These are phyloP conservation scores for Clamator glandarius DNA, from an alignment of 2,797 vertebrate species.

Conservation along the genomic window DNA sequence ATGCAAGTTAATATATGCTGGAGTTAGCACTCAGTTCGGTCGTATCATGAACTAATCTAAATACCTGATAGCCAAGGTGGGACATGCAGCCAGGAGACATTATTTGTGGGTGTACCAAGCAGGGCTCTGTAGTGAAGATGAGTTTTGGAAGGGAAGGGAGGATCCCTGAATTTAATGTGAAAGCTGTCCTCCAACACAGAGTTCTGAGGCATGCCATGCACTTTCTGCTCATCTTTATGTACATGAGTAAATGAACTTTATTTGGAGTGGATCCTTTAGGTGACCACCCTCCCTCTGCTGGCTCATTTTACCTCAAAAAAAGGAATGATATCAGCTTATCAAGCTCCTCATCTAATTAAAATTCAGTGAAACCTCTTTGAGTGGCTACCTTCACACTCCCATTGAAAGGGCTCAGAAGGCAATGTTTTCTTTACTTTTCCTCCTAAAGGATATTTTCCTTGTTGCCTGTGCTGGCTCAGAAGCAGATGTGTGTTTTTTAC, in stretches of 20 bases:
- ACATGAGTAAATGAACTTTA: neutral
- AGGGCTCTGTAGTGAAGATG: neutral
- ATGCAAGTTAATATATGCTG: neutral
- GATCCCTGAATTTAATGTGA: accelerated
- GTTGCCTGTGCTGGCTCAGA: neutral
- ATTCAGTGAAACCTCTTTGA: neutral
- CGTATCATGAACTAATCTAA: accelerated
- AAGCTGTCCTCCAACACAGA: accelerated
- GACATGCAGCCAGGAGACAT: neutral
- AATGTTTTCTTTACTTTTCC: neutral
- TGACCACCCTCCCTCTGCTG: neutral
- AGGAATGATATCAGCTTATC: neutral
- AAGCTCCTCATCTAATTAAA: neutral
- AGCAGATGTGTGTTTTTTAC: neutral
- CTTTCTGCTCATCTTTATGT: neutral
- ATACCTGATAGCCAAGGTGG: neutral
- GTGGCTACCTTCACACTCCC: neutral
- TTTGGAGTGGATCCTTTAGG: neutral
- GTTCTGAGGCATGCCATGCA: neutral
- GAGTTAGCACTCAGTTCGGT: neutral
- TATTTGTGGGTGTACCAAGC: neutral
- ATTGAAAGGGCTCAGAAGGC: neutral
- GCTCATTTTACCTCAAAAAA: neutral
- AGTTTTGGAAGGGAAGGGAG: neutral
- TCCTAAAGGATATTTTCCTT: neutral